These are phyloP conservation scores for Molossus alvarezi DNA, from an alignment of 2,797 vertebrate species.

Conservation along the genomic window DNA sequence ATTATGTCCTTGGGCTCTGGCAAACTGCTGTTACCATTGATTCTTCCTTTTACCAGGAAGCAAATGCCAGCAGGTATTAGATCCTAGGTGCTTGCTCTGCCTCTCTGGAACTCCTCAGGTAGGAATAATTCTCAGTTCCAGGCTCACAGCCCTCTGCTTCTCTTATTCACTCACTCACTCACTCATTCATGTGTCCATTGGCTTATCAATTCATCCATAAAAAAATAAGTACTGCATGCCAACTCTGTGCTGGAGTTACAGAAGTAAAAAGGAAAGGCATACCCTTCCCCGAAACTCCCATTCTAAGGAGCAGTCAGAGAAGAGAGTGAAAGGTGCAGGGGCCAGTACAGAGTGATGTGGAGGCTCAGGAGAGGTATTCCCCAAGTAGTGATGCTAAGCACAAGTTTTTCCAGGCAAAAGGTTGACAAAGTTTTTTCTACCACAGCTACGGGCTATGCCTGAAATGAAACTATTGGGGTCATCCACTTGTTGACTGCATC, in stretches of 20 bases:
- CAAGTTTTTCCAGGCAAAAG: not conserved
- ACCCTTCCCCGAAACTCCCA: not conserved
- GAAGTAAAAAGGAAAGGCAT: not conserved
- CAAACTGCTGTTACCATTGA: not conserved
- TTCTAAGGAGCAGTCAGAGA: not conserved
- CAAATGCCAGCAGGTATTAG: not conserved
- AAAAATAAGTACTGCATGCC: not conserved
- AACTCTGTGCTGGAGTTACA: not conserved
- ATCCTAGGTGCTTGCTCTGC: not conserved
- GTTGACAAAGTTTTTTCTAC: not conserved
- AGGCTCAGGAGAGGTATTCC: not conserved
- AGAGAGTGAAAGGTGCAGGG: not conserved
- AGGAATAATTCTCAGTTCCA: not conserved
- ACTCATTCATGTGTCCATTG: not conserved
- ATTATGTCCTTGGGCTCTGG: not conserved
- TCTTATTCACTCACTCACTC: not conserved
- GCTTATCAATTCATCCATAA: not conserved
- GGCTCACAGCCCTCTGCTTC: not conserved
- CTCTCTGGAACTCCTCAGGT: not conserved
- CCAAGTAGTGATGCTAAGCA: not conserved
- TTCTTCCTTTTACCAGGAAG: not conserved
- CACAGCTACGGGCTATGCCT: not conserved
- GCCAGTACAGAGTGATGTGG: fast-evolving
- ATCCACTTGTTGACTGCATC: too few relatives aligned
- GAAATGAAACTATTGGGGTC: not conserved